Evolutionary conservation across 2,113 vertebrate species (phyloP).

Genomic region (Sylvilagus bachmani): DNA sequence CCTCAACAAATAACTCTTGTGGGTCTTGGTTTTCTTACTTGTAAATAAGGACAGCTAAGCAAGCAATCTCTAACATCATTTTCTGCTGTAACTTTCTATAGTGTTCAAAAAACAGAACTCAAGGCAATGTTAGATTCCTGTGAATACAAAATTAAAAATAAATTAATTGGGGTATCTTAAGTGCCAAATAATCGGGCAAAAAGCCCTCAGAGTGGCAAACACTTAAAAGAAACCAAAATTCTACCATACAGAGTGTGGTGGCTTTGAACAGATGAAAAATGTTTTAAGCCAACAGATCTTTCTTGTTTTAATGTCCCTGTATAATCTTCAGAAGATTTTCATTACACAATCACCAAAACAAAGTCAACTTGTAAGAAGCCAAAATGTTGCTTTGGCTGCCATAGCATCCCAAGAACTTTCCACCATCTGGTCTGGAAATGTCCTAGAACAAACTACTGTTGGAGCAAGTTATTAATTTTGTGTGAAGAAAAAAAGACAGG

Average conservation of each 20-base stretch:
- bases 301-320: conserved; percentile 78
- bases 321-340: conserved; percentile 80
- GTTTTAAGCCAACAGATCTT: conserved; percentile 71
- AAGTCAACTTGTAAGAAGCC: conserved; percentile 79
- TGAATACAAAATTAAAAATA: conserved; percentile 60
- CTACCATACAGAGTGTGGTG: conserved; percentile 58
- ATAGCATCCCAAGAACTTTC: conserved; percentile 78
- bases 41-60: neutral
- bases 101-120: conserved; percentile 29
- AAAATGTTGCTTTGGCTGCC: conserved; percentile 71
- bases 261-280: conserved; percentile 77
- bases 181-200: conserved; percentile 57
- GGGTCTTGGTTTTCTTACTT: neutral
- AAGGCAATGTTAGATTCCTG: conserved; percentile 28
- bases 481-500: conserved; percentile 70
- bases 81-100: conserved; percentile 42
- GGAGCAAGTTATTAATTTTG: conserved; percentile 81
- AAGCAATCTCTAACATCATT: conserved; percentile 47
- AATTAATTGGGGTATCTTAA: conserved; percentile 57
- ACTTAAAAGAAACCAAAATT: conserved; percentile 76
- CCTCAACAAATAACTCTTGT: neutral
- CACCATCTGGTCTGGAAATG: conserved; percentile 83
- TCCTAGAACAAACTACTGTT: conserved; percentile 80
- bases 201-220: conserved; percentile 18
- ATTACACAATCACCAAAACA: conserved; percentile 78